Conservation (phyloP, 2,113 vertebrate genomes). For the Dipodomys merriami region DNA sequence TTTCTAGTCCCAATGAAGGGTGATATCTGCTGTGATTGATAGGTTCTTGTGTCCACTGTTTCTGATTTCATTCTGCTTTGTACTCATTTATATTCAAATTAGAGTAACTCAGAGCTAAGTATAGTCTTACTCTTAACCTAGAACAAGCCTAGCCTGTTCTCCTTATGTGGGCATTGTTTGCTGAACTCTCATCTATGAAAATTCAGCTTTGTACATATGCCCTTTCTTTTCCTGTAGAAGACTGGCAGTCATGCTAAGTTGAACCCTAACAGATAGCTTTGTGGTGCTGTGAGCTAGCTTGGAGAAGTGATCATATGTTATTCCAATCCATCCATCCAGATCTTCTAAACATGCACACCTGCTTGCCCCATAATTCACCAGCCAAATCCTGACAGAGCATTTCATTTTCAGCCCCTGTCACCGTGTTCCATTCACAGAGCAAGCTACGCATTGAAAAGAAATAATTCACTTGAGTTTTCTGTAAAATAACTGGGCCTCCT, state of each 20-base stretch:
- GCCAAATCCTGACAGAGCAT: conserved; percentile 63
- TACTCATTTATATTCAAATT: no score
- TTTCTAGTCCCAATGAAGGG: no score
- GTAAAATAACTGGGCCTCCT: conserved; percentile 56
- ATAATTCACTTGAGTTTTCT: conserved; percentile 59
- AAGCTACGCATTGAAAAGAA: conserved; percentile 51
- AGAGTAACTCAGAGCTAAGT: no score
- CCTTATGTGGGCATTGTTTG: neutral
- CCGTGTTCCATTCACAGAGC: conserved; percentile 31
- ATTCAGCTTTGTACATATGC: neutral
- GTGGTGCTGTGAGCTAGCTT: conserved; percentile 34
- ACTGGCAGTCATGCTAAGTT: conserved; percentile 1
- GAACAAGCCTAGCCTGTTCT: no score
- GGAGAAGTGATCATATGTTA: conserved; percentile 45
- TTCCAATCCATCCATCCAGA: conserved; percentile 10
- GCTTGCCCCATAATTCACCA: conserved; percentile 52
- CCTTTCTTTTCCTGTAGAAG: neutral
- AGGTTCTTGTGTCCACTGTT: no score
- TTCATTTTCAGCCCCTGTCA: conserved; percentile 54
- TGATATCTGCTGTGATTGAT: neutral
- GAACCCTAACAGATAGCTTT: conserved; percentile 19
- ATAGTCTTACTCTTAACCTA: no score
- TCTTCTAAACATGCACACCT: conserved; percentile 6
- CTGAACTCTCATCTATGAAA: neutral
- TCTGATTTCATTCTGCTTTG: no score